Percentiles rank a stretch among this genome's conserved stretches.
Evolutionary conservation across 2,888 invertebrate genomes (phyloP).

Genomic region (Scaptomyza cyrtandrae): DNA sequence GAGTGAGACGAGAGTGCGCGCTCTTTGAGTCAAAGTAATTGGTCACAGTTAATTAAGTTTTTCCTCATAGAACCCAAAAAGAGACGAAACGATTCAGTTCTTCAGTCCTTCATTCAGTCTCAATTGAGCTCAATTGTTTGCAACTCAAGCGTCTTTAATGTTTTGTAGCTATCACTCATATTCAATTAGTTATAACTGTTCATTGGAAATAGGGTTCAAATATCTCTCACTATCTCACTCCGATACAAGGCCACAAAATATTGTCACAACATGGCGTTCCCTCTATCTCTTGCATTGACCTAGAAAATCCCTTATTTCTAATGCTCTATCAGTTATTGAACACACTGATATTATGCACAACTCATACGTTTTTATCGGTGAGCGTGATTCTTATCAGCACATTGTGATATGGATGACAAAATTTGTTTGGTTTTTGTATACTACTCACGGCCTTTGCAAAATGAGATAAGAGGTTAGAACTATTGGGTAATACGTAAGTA

Average conservation of each 20-base stretch:
- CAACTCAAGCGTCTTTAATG: slow-evolving; percentile 29
- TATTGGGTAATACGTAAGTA: slow-evolving; percentile 55
- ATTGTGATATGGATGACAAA: slow-evolving; percentile 57
- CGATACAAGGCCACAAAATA: slow-evolving; percentile 37
- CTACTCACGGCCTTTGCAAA: slow-evolving; percentile 29
- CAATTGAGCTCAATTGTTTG: slow-evolving; percentile 75
- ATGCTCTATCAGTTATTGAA: slow-evolving; percentile 23
- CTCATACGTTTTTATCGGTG: slow-evolving; percentile 2
- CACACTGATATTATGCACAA: slow-evolving; percentile 2
- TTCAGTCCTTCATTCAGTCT: slow-evolving; percentile 18
- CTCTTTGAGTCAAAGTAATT: slow-evolving; percentile 54
- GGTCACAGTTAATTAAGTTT: slow-evolving; percentile 67
- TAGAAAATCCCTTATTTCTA: slow-evolving; percentile 44
- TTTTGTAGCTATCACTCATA: slow-evolving; percentile 39
- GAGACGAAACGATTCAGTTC: slow-evolving; percentile 35
- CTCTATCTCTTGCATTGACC: slow-evolving; percentile 43
- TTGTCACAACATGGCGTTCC: slow-evolving; percentile 13
- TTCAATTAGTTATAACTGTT: slow-evolving; percentile 44
- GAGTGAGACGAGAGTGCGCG: background rate
- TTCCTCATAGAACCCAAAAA: slow-evolving; percentile 40
- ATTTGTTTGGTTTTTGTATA: slow-evolving; percentile 59
- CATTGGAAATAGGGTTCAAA: slow-evolving; percentile 26
- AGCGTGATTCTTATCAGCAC: slow-evolving; percentile 46
- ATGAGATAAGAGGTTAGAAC: slow-evolving; percentile 52
- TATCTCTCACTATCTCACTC: slow-evolving; percentile 19